Evolutionary conservation across 1,140 invertebrate species (phyloP).

Genomic region (Sycophila sp.): DNA sequence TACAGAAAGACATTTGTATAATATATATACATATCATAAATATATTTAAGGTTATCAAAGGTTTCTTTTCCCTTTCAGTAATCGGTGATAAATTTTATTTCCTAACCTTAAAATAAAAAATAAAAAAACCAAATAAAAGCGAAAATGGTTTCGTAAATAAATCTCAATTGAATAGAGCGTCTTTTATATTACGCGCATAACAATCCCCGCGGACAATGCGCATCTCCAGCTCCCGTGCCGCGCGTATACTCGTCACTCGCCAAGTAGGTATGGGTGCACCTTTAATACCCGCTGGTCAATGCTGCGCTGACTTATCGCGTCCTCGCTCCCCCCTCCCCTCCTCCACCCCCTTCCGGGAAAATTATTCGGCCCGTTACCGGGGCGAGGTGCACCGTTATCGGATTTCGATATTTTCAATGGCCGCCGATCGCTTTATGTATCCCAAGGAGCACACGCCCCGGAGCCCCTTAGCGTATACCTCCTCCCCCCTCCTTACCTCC

Average conservation of each 20-base stretch:
- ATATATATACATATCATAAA: too few relatives aligned
- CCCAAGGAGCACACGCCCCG: too few relatives aligned
- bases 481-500: neutral
- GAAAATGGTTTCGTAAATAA: neutral
- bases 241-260: neutral
- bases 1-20: too few relatives aligned
- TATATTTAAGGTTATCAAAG: too few relatives aligned
- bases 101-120: too few relatives aligned
- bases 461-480: neutral
- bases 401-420: conserved; percentile 31
- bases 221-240: neutral
- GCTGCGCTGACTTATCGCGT: neutral
- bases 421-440: neutral
- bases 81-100: too few relatives aligned
- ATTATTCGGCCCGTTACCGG: conserved; percentile 14
- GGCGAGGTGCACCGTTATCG: conserved; percentile 27
- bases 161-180: neutral
- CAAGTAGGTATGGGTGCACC: too few relatives aligned
- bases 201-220: neutral
- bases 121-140: too few relatives aligned
- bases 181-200: neutral
- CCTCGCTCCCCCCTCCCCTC: too few relatives aligned
- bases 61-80: too few relatives aligned
- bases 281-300: too few relatives aligned
- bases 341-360: too few relatives aligned